phyloP scores from a whole-genome alignment of 2,888 invertebrate genomes.

The Acronicta alni region DNA sequence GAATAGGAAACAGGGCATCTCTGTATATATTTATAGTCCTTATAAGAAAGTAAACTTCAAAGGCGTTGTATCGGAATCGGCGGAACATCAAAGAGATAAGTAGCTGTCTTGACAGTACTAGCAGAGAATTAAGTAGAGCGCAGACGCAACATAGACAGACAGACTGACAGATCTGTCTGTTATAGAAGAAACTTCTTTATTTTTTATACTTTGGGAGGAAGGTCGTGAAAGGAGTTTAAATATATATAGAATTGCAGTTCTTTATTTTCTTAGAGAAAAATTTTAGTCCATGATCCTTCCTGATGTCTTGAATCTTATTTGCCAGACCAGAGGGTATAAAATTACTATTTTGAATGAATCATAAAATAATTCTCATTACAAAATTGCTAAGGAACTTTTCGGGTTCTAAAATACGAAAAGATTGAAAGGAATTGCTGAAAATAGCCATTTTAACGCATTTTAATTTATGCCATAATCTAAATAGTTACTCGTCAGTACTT shows the following conservation, averaged over 20 bases:
- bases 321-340: too few species aligned
- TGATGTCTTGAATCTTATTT: too few species aligned
- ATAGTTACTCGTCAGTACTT: too few species aligned
- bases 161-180: slow-evolving; percentile 30
- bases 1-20: slow-evolving; percentile 49
- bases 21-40: slow-evolving; percentile 58
- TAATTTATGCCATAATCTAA: too few species aligned
- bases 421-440: too few species aligned
- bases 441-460: too few species aligned
- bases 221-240: slow-evolving; percentile 14
- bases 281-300: too few species aligned
- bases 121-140: slow-evolving; percentile 25
- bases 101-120: slow-evolving; percentile 34
- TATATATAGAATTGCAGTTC: neutral
- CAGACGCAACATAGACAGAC: slow-evolving; percentile 33
- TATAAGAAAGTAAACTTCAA: slow-evolving; percentile 55
- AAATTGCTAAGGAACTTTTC: too few species aligned
- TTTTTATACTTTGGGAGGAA: slow-evolving; percentile 12
- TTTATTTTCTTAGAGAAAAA: too few species aligned
- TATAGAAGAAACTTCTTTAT: slow-evolving; percentile 13
- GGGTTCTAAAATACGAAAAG: too few species aligned
- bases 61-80: slow-evolving; percentile 45
- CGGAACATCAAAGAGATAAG: slow-evolving; percentile 57
- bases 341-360: too few species aligned
- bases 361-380: too few species aligned